A percentile compares a stretch with the other conserved stretches of the same genome.
phyloP scores from a whole-genome alignment of 2,113 vertebrate species.

The Dromas ardeola region DNA sequence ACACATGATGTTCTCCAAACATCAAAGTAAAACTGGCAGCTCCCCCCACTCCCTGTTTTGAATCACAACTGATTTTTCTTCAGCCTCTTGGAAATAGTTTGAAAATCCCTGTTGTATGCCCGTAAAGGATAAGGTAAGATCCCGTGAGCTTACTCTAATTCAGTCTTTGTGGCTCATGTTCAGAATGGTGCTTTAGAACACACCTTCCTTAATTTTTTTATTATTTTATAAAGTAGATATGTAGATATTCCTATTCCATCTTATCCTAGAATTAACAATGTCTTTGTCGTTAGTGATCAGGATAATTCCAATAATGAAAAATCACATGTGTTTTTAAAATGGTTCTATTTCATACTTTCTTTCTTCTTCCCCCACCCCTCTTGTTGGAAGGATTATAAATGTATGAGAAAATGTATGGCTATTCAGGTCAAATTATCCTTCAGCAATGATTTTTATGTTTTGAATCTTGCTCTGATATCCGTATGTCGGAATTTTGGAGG shows the following conservation, averaged over 20 bases:
- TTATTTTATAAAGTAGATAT: neutral
- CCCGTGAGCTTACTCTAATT: neutral
- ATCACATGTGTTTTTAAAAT: constrained; percentile 8
- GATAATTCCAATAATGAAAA: constrained; percentile 36
- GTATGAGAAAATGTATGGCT: neutral
- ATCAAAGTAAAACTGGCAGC: neutral
- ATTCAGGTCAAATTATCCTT: constrained; percentile 39
- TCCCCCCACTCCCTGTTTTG: neutral
- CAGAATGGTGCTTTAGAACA: neutral
- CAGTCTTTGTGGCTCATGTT: neutral
- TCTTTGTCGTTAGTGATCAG: neutral
- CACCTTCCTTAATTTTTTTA: neutral
- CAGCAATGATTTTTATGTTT: neutral
- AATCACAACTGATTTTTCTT: constrained; percentile 11
- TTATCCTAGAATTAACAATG: neutral
- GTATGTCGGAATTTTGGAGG: constrained; percentile 22
- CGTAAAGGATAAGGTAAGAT: neutral
- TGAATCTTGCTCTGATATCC: constrained; percentile 17
- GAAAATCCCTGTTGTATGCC: neutral
- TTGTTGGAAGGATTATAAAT: neutral
- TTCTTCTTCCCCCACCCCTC: neutral
- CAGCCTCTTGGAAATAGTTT: neutral
- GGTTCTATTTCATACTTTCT: neutral
- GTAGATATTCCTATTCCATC: neutral
- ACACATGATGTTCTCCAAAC: constrained; percentile 25